Percentiles rank a stretch among this genome's conserved stretches.
Evolutionary conservation across 2,888 invertebrate species (phyloP).

Genomic region (Hemithea aestivaria): DNA sequence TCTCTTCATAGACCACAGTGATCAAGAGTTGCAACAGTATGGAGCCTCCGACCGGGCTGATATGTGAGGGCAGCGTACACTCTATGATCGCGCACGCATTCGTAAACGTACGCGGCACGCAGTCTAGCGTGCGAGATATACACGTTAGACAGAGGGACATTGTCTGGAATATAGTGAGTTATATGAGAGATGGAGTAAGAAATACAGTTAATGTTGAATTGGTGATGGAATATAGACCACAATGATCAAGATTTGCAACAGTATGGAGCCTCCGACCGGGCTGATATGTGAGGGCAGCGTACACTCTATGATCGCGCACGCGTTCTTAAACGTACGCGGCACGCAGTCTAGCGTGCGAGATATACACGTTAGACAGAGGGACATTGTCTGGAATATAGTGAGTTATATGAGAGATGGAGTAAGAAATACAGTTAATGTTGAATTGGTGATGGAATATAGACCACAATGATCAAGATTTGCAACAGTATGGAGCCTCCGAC

Average conservation of each 20-base stretch:
- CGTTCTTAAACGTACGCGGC: constrained; percentile 78
- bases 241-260: constrained; percentile 85
- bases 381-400: constrained; percentile 81
- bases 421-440: constrained; percentile 2
- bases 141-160: constrained; percentile 84
- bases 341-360: constrained; percentile 84
- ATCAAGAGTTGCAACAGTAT: constrained; percentile 85
- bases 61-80: constrained; percentile 83
- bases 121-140: constrained; percentile 84
- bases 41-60: constrained; percentile 84
- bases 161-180: constrained; percentile 62
- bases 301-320: constrained; percentile 82
- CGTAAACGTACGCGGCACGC: constrained; percentile 79
- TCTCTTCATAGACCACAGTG: constrained; percentile 83
- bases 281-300: constrained; percentile 83
- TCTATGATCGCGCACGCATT: constrained; percentile 81
- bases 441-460: no score
- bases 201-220: constrained; percentile 2
- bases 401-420: not conserved
- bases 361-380: constrained; percentile 82
- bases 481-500: constrained; percentile 84
- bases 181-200: not conserved
- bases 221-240: no score
- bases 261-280: constrained; percentile 84
- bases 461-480: constrained; percentile 83